These are phyloP conservation scores for Scomber colias DNA, from an alignment of 2,113 vertebrate species.

Conservation along the genomic window DNA sequence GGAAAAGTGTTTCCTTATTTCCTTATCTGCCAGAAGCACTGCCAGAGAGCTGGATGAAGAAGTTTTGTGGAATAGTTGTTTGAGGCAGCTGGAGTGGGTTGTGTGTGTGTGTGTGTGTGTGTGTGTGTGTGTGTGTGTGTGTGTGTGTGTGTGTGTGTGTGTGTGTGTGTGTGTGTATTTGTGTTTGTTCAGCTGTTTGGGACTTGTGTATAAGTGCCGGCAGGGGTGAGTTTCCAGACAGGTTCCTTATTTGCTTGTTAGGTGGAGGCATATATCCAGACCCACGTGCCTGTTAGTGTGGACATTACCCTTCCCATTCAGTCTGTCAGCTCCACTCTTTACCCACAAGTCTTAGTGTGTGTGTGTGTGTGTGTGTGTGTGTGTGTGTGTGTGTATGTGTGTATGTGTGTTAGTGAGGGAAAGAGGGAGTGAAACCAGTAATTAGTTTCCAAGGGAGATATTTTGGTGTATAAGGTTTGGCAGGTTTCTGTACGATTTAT, in stretches of 20 bases:
- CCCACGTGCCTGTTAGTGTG: slow-evolving; percentile 36
- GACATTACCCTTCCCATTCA: slow-evolving; percentile 26
- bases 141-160: slow-evolving; percentile 8
- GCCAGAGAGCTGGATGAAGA: too few relatives aligned
- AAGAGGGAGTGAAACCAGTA: background rate
- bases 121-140: slow-evolving; percentile 14
- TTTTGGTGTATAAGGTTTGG: background rate
- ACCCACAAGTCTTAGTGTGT: slow-evolving; percentile 28
- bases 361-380: background rate
- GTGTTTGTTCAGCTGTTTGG: slow-evolving; percentile 32
- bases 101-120: slow-evolving; percentile 15
- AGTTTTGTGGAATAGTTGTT: background rate
- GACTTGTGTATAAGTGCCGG: background rate
- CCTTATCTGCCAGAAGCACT: slow-evolving; percentile 39
- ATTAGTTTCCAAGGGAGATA: background rate
- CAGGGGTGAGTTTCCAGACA: background rate
- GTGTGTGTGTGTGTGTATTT: background rate
- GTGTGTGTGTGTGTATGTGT: background rate
- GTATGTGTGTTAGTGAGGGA: background rate
- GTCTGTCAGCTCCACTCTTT: slow-evolving; percentile 48
- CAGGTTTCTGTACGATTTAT: background rate
- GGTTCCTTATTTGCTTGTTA: slow-evolving; percentile 24
- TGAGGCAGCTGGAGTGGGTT: background rate
- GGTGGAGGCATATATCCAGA: slow-evolving; percentile 9
- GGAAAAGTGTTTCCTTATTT: slow-evolving; percentile 62